phyloP scores from a whole-genome alignment of 2,888 invertebrate genomes.

The Pemphredon lugubris region DNA sequence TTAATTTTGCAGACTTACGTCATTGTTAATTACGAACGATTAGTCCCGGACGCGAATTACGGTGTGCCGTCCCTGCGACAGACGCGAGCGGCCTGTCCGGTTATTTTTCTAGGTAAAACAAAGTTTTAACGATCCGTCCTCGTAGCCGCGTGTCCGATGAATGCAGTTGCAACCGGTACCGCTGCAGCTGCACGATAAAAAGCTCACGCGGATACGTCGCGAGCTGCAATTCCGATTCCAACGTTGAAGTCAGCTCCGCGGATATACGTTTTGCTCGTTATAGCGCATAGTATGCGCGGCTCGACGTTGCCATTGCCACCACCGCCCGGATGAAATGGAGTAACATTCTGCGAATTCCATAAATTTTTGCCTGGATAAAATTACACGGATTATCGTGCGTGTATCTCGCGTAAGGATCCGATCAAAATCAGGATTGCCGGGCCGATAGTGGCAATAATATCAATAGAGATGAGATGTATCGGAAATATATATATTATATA shows the following conservation, averaged over 20 bases:
- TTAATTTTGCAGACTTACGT: too few relatives aligned
- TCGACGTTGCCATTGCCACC: background rate
- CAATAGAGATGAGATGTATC: too few relatives aligned
- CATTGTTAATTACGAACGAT: too few relatives aligned
- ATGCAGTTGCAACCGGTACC: slow-evolving; percentile 8
- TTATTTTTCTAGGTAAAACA: slow-evolving; percentile 17
- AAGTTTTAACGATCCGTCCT: slow-evolving; percentile 42
- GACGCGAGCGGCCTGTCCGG: background rate
- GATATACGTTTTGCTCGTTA: slow-evolving; percentile 23
- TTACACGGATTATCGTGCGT: slow-evolving; percentile 7
- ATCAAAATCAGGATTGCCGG: too few relatives aligned
- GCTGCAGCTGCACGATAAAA: slow-evolving; percentile 48
- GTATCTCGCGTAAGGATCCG: background rate
- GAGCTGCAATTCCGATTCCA: slow-evolving; percentile 34
- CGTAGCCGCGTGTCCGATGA: background rate
- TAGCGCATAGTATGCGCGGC: background rate
- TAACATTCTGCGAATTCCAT: slow-evolving; percentile 44
- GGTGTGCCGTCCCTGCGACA: background rate
- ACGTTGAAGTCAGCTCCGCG: slow-evolving; percentile 4
- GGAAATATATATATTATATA: too few relatives aligned
- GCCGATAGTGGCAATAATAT: too few relatives aligned
- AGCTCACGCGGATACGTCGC: slow-evolving; percentile 20
- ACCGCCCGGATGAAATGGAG: slow-evolving; percentile 29
- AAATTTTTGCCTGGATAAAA: slow-evolving; percentile 50
- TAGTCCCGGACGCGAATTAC: background rate